Percentiles rank a stretch among this genome's conserved stretches.
phyloP scores from a whole-genome alignment of 1,140 invertebrate species.

The Oedothorax gibbosus region DNA sequence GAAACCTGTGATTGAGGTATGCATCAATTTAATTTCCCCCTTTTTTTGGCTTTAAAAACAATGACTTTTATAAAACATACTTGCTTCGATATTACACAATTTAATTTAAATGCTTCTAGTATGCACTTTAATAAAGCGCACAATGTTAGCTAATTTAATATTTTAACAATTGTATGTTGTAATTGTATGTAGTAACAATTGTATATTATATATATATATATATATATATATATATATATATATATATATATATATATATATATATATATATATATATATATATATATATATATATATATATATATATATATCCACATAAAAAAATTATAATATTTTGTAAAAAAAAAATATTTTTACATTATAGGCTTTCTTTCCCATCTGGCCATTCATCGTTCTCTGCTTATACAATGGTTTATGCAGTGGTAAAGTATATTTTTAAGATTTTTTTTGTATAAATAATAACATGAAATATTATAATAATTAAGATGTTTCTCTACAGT shows the following conservation, averaged over 20 bases:
- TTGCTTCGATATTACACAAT: too few species aligned
- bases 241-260: background rate
- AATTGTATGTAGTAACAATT: too few species aligned
- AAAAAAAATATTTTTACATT: slow-evolving; percentile 46
- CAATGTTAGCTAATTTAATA: too few species aligned
- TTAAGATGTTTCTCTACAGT: background rate
- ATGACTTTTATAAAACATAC: too few species aligned
- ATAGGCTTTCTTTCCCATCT: slow-evolving; percentile 73
- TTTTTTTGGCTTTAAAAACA: too few species aligned
- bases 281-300: background rate
- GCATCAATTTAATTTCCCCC: too few species aligned
- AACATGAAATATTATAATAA: background rate
- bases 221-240: slow-evolving; percentile 2
- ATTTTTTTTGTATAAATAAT: too few species aligned
- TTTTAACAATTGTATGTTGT: too few species aligned
- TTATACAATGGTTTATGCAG: slow-evolving; percentile 70
- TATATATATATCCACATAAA: background rate
- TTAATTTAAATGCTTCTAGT: too few species aligned
- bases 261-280: background rate
- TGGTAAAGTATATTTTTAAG: slow-evolving; percentile 67
- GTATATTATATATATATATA: background rate
- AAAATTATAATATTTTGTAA: background rate
- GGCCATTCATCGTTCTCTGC: slow-evolving; percentile 73
- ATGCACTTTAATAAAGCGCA: too few species aligned
- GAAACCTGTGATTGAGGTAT: too few species aligned